A percentile compares a stretch with the other conserved stretches of the same genome.
These are phyloP conservation scores for Amazona vittata DNA, from an alignment of 2,113 vertebrate species.

Conservation along the genomic window DNA sequence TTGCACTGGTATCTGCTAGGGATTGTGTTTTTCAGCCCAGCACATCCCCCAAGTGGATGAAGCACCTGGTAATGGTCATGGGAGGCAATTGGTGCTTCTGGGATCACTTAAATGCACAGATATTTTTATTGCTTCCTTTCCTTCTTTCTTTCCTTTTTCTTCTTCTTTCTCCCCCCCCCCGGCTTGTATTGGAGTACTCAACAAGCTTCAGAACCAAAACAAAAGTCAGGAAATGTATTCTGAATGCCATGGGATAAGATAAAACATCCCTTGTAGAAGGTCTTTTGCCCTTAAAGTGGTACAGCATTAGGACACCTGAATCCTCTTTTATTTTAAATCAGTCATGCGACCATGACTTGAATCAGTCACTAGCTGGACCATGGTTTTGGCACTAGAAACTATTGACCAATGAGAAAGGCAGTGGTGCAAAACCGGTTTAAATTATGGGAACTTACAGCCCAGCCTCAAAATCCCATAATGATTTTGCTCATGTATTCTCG, in stretches of 20 bases:
- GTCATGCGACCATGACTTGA: background rate
- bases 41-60: background rate
- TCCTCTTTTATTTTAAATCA: constrained; percentile 50
- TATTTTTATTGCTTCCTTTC: background rate
- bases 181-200: background rate
- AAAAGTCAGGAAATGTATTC: constrained; percentile 38
- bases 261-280: background rate
- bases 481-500: background rate
- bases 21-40: background rate
- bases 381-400: constrained; percentile 2
- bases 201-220: background rate
- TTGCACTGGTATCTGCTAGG: background rate
- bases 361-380: background rate
- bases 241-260: background rate
- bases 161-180: background rate
- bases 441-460: background rate
- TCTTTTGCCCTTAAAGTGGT: constrained; percentile 15
- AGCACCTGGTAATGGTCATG: background rate
- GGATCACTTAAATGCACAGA: background rate
- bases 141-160: background rate
- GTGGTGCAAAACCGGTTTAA: constrained; percentile 1
- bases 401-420: background rate
- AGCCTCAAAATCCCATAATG: background rate
- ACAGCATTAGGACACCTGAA: constrained; percentile 37
- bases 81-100: background rate